Evolutionary conservation across 2,797 vertebrate species (phyloP), one percentile per base, ranked within the genome.

Genomic region (Benthosema pterotum): DNA sequence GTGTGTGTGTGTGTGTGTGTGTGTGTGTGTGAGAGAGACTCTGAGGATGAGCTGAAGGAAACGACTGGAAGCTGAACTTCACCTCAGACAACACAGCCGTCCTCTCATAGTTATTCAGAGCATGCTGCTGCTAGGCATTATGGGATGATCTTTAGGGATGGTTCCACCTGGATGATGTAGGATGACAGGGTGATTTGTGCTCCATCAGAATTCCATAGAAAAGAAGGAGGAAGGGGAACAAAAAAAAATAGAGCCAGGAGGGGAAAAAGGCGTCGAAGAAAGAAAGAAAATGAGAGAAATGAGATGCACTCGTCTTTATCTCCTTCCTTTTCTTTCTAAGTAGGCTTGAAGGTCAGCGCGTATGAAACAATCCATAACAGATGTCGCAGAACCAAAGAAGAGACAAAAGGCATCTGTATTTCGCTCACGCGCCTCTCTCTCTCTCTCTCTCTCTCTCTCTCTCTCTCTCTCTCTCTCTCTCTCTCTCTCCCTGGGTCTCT

Each of bases 261-360:
- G 57, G 22, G 22, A 22, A 4, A 71, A 45, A 38, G 14, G 57
- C 12, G 18, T 51, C 65, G 22, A 5, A 22, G 22, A 70, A 42
- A 32, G 14, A 55, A 12, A 18, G 51, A 65, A 57, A 75, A 55
- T 49, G 61, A 67, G 65, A 84, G 67, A 74, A 74, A 71, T 82
- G 75, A 66, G 78, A 87, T 77, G 4, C 47, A 58, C 55, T 74
- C 70, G 74, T 67, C 59, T 85, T 76, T 76, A 79, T 82, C 71
- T 74, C 60, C 61, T 57, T 76, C 46, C 65, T 57, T 74, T 83
- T 78, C 70, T 80, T 75, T 90, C 83, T 88, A 88, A 83, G 78
- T 81, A 87, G 87, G 85, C 91, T 91, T 92, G 92, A 94, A 94
- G 90, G 93, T 93, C 92, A 93, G 43, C 52, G 84, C 85, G 82